These are phyloP conservation scores for Styela plicata DNA, from an alignment of 23 tunicate genomes.

Conservation along the genomic window DNA sequence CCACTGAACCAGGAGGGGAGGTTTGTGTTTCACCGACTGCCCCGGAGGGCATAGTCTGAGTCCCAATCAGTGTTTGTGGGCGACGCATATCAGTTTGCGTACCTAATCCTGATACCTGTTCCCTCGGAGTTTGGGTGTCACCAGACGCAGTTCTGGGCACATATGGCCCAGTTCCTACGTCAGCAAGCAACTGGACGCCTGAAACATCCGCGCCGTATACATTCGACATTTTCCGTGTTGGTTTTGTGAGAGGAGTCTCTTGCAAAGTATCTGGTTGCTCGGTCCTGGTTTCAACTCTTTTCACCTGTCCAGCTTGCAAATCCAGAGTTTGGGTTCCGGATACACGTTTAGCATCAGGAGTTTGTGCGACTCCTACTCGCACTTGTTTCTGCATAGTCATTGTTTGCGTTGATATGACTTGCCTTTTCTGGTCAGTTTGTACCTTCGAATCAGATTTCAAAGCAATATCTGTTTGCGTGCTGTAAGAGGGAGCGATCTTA, in stretches of 20 bases:
- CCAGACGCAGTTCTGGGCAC: not conserved
- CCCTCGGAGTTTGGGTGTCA: not conserved
- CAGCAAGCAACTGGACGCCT: slow-evolving; percentile 6
- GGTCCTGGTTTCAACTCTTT: not conserved
- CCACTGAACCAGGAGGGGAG: not conserved
- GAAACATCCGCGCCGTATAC: slow-evolving; percentile 16
- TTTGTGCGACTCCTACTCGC: slow-evolving; percentile 3
- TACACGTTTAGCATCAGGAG: slow-evolving; percentile 9
- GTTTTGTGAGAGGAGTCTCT: not conserved
- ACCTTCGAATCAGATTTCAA: not conserved
- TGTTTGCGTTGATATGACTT: slow-evolving; percentile 16
- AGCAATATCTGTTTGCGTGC: slow-evolving; percentile 23
- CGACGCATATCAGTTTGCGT: slow-evolving; percentile 10
- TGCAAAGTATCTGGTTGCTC: not conserved
- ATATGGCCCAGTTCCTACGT: slow-evolving; percentile 1
- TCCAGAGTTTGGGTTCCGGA: slow-evolving; percentile 29
- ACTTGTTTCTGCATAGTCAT: not conserved
- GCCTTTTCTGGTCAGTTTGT: slow-evolving; percentile 3
- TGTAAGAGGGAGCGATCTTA: slow-evolving; percentile 7
- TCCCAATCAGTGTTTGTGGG: not conserved
- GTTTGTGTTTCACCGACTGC: not conserved
- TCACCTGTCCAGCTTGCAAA: not conserved
- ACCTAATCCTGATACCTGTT: not conserved
- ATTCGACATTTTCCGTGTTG: not conserved
- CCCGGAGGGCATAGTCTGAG: slow-evolving; percentile 1